phyloP scores from a whole-genome alignment of 1,140 invertebrate genomes.

The Ditylenchus dipsaci region DNA sequence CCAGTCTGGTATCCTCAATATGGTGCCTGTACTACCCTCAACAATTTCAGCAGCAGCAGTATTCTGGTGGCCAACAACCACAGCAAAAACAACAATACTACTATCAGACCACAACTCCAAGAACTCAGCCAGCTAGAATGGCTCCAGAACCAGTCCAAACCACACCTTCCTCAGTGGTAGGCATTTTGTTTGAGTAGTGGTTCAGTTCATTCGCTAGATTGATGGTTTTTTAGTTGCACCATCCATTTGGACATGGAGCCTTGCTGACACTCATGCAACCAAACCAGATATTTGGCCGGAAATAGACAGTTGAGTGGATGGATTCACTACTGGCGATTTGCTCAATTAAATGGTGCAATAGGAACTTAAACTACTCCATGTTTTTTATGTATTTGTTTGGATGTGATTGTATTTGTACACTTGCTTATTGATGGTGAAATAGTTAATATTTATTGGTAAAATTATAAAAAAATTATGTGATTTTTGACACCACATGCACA shows the following conservation, averaged over 20 bases:
- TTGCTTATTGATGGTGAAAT: no score
- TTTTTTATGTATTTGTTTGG: no score
- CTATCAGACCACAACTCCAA: conserved; percentile 13
- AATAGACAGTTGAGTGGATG: not conserved
- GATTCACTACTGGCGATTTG: not conserved
- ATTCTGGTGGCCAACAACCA: not conserved
- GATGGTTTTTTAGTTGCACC: conserved; percentile 34
- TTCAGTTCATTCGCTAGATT: no score
- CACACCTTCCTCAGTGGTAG: conserved; percentile 11
- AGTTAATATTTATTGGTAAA: no score
- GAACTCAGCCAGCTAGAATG: conserved; percentile 4
- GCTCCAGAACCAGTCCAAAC: conserved; percentile 6
- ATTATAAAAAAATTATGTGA: no score
- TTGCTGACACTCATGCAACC: conserved; percentile 28
- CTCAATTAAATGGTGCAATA: not conserved
- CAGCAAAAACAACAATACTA: not conserved
- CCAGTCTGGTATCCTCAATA: not conserved
- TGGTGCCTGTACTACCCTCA: conserved; percentile 10
- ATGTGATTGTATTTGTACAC: no score
- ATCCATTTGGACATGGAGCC: conserved; percentile 26
- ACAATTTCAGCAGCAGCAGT: conserved; percentile 9
- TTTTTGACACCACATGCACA: no score
- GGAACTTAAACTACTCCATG: no score
- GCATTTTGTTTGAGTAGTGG: no score
- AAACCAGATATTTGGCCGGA: not conserved